phyloP scores from a whole-genome alignment of 1,140 invertebrate species.

The Lethrus apterus region DNA sequence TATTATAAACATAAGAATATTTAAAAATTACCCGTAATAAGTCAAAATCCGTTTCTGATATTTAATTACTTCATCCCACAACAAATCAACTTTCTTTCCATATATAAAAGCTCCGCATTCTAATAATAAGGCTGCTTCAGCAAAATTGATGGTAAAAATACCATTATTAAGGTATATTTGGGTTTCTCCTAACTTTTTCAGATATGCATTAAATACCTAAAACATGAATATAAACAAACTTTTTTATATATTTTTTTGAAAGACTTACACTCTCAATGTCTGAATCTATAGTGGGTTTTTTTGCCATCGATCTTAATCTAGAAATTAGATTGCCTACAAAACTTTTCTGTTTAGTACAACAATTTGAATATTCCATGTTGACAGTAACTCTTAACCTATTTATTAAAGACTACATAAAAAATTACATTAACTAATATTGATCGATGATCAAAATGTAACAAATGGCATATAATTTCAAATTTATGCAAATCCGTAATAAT shows the following conservation, averaged over 20 bases:
- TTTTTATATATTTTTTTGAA: no score
- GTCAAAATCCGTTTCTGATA: conserved; percentile 20
- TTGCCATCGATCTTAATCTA: no score
- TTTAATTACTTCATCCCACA: conserved; percentile 30
- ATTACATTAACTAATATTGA: no score
- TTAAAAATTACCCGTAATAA: conserved; percentile 20
- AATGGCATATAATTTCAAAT: no score
- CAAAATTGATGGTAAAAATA: conserved; percentile 36
- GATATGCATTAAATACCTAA: conserved; percentile 31
- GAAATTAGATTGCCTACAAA: no score
- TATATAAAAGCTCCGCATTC: conserved; percentile 30
- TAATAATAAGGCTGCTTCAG: conserved; percentile 34
- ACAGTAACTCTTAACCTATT: no score
- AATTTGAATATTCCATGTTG: no score
- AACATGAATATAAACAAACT: conserved; percentile 14
- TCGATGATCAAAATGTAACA: no score
- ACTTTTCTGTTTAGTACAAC: no score
- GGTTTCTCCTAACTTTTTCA: conserved; percentile 21
- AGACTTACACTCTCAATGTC: conserved; percentile 28
- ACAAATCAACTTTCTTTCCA: conserved; percentile 35
- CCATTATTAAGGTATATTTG: conserved; percentile 30
- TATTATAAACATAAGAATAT: no score
- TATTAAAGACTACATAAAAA: no score
- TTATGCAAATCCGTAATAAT: no score
- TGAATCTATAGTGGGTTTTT: conserved; percentile 32